Evolutionary conservation across 37 sponge, comb jelly and placozoan species (phyloP), one percentile per base, ranked within the genome.

Genomic region (Oopsacas minuta): DNA sequence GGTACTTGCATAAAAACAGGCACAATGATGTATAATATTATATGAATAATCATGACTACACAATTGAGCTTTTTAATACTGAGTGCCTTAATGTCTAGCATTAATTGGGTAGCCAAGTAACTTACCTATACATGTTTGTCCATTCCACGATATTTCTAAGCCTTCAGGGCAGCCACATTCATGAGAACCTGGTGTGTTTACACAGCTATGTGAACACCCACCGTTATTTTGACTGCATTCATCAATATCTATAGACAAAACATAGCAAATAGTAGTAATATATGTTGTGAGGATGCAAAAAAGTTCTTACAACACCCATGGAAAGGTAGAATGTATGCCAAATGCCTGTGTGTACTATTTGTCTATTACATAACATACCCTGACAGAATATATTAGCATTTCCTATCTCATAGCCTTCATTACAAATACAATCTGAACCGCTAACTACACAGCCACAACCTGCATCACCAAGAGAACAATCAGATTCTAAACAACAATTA

Each of bases 81-180:
- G 49, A 42, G 49, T 15, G 15, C 49, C 15, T 15, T 42, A 42
- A 42, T 42, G 8, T n/a, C n/a, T n/a, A n/a, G n/a, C n/a, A n/a
- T n/a, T n/a, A n/a, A n/a, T n/a, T n/a, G n/a, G n/a, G n/a, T n/a
- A n/a, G n/a, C n/a, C n/a, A n/a, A n/a, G n/a, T n/a, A n/a, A 82
- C 39, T 82, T 7, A 38, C 39, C 5, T 1, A 82, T 82, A 17
- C 39, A 38, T 22, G 38, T 36, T 25, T 10, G 15, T 3, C 1
- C 22, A 23, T 52, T 20, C 37, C 61, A 52, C 0, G 35, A 1
- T 1, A 86, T 51, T 17, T 49, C 36, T 34, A 52, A 82, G 10
- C 86, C 83, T 1, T 35, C 46, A 36, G 46, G 46, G n/a, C 87
- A 87, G 32, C 75, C 37, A 38, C 88, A 87, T 23, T 83, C 36